Percentiles rank a stretch among this genome's conserved stretches.
These are phyloP conservation scores for Trachymyrmex septentrionalis DNA, from an alignment of 1,140 invertebrate species.

Conservation along the genomic window DNA sequence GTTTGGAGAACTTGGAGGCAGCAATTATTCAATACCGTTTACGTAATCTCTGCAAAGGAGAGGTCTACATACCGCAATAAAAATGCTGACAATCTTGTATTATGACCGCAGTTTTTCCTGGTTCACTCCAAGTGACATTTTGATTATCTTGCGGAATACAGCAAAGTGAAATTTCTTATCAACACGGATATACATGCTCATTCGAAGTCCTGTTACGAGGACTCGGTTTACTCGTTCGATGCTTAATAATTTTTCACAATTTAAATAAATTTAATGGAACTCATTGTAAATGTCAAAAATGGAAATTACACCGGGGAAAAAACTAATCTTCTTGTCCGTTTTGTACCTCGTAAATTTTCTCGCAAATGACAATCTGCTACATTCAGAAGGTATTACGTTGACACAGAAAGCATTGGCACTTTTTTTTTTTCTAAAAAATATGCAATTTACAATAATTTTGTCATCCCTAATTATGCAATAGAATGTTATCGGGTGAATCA, in stretches of 20 bases:
- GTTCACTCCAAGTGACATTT: constrained; percentile 30
- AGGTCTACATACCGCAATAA: neutral
- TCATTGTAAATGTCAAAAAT: neutral
- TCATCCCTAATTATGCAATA: too few species aligned
- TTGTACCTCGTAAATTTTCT: constrained; percentile 20
- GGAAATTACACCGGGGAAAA: neutral
- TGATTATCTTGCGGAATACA: constrained; percentile 24
- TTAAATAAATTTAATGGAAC: neutral
- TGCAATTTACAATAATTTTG: neutral
- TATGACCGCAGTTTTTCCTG: neutral
- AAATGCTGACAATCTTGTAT: constrained; percentile 5
- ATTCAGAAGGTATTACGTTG: neutral
- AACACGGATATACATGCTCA: neutral
- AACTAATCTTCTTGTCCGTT: neutral
- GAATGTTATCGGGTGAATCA: neutral
- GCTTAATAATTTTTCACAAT: constrained; percentile 1
- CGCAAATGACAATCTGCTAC: neutral
- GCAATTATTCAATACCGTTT: constrained; percentile 16
- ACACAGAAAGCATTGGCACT: neutral
- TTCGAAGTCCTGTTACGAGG: neutral
- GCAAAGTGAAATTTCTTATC: constrained; percentile 22
- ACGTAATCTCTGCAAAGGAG: neutral
- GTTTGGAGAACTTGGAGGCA: neutral
- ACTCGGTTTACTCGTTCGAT: neutral
- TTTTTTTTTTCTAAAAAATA: neutral